These are phyloP conservation scores for Portevinia maculata DNA, from an alignment of 2,888 invertebrate genomes.

Conservation along the genomic window DNA sequence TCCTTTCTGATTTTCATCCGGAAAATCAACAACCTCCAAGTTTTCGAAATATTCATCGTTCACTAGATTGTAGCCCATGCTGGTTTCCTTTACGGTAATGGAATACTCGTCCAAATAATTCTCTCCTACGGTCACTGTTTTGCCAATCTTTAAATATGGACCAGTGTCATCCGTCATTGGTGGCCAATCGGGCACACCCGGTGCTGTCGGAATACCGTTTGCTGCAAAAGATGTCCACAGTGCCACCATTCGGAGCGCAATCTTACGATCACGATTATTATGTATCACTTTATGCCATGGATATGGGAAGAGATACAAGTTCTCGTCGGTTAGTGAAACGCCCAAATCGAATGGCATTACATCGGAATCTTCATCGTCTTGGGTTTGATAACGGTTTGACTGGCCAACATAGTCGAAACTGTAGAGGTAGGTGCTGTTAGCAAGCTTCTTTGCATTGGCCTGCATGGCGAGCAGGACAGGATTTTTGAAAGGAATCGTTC, in stretches of 20 bases:
- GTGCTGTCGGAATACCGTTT: conserved; percentile 79
- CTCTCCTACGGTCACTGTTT: conserved; percentile 77
- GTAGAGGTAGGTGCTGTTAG: conserved; percentile 83
- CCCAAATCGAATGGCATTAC: conserved; percentile 83
- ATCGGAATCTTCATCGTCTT: conserved; percentile 79
- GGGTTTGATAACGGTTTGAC: conserved; percentile 80
- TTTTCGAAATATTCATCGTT: conserved; percentile 80
- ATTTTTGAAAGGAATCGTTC: conserved; percentile 83
- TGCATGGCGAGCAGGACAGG: conserved; percentile 81
- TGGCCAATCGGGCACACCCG: conserved; percentile 79
- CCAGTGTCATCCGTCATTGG: conserved; percentile 80
- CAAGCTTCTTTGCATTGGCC: conserved; percentile 62
- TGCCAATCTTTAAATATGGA: conserved; percentile 81
- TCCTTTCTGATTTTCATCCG: conserved; percentile 39
- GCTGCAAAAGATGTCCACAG: conserved; percentile 82
- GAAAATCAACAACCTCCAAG: conserved; percentile 75
- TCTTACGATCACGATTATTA: conserved; percentile 80
- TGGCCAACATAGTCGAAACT: conserved; percentile 84
- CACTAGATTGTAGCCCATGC: conserved; percentile 78
- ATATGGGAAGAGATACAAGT: conserved; percentile 84
- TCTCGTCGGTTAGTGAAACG: conserved; percentile 85
- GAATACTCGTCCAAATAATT: conserved; percentile 81
- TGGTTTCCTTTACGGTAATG: conserved; percentile 78
- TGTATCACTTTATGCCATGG: conserved; percentile 79
- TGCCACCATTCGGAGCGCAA: conserved; percentile 83